A percentile compares a stretch with the other conserved stretches of the same genome.
Conservation (phyloP, 2,797 vertebrate species). For the Meda fulgida region DNA sequence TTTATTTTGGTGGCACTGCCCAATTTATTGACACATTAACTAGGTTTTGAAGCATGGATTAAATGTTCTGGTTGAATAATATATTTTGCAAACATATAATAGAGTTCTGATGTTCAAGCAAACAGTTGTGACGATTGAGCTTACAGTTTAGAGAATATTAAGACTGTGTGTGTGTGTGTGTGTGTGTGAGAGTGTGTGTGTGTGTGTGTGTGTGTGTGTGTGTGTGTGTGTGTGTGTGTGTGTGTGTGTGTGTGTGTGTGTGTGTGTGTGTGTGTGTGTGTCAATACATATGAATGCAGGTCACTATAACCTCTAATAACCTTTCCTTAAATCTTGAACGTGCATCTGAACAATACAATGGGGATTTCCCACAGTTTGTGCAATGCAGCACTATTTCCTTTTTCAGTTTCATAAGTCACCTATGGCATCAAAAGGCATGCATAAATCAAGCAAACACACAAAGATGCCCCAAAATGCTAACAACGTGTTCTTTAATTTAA, state of each 20-base stretch:
- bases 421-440: neutral
- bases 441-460: neutral
- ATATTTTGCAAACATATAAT: too few species aligned
- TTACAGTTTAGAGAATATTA: too few species aligned
- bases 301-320: constrained; percentile 23
- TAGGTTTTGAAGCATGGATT: too few species aligned
- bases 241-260: neutral
- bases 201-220: neutral
- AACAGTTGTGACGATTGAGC: too few species aligned
- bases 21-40: too few species aligned
- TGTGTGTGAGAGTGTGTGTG: neutral
- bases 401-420: neutral
- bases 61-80: too few species aligned
- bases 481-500: neutral
- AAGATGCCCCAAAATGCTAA: neutral
- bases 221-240: neutral
- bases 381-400: constrained; percentile 19
- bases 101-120: too few species aligned
- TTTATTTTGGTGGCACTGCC: too few species aligned
- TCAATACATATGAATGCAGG: neutral
- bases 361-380: constrained; percentile 13
- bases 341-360: constrained; percentile 19
- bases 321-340: neutral
- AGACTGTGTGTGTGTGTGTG: too few species aligned
- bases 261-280: neutral